Conservation (phyloP, 2,113 vertebrate genomes). For the Grus americana region DNA sequence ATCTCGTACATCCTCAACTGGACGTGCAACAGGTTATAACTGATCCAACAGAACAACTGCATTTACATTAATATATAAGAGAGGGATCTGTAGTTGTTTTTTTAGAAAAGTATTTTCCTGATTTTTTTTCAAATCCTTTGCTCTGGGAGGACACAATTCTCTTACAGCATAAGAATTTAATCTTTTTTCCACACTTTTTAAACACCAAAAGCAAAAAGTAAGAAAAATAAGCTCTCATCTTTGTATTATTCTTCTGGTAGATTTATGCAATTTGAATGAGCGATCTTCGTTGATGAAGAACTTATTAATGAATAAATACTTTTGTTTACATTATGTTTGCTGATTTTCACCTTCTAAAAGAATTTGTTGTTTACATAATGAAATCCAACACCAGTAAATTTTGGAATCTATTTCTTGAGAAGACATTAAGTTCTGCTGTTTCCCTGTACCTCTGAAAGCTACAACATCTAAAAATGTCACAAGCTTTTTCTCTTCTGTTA, state of each 20-base stretch:
- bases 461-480: not conserved
- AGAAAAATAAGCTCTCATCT: not conserved
- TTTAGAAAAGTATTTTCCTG: not conserved
- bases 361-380: not conserved
- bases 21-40: not conserved
- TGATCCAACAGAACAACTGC: not conserved
- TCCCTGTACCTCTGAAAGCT: not conserved
- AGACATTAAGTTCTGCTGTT: not conserved
- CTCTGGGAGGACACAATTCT: not conserved
- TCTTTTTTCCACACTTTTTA: not conserved
- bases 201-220: not conserved
- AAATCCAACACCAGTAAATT: not conserved
- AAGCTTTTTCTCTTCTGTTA: not conserved
- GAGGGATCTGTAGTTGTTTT: rapidly evolving
- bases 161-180: not conserved
- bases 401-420: not conserved
- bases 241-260: not conserved
- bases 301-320: not conserved
- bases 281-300: not conserved
- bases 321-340: not conserved
- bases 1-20: not conserved
- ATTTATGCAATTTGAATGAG: not conserved
- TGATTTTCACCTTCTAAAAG: not conserved
- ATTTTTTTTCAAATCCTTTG: not conserved
- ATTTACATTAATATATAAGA: not conserved